These are phyloP conservation scores for Zenarchopterus dispar DNA, from an alignment of 2,797 vertebrate species.

Conservation along the genomic window DNA sequence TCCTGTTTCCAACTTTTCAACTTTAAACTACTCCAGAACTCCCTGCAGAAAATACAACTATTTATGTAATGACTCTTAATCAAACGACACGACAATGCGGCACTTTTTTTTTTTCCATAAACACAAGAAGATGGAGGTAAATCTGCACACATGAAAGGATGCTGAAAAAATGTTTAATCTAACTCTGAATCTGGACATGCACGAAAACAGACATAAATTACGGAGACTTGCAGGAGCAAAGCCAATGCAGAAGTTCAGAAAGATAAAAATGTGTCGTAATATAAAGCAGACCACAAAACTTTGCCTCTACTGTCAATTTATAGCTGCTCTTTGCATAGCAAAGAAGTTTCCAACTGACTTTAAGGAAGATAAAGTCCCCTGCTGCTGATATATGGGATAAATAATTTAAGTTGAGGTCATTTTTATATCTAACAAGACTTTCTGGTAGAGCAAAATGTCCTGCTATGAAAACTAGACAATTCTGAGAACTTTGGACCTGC, in stretches of 20 bases:
- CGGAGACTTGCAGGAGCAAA: neutral
- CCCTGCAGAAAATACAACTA: slow-evolving; percentile 1
- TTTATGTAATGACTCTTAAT: neutral
- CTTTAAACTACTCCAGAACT: slow-evolving; percentile 6
- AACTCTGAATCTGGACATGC: neutral
- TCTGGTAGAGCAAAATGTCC: no score
- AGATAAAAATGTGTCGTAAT: neutral
- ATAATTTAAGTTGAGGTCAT: neutral
- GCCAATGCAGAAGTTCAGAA: neutral
- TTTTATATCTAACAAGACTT: no score
- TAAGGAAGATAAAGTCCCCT: neutral
- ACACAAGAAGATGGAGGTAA: slow-evolving; percentile 3
- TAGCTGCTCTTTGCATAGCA: neutral
- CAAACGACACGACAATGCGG: slow-evolving; percentile 3
- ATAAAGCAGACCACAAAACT: neutral
- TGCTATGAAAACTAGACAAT: no score
- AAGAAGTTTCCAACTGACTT: neutral
- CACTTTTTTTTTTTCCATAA: slow-evolving; percentile 3
- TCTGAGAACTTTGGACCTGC: no score
- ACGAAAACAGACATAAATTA: neutral
- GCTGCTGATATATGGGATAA: neutral
- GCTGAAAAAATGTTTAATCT: slow-evolving; percentile 5
- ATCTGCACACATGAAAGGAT: neutral
- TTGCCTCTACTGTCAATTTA: neutral
- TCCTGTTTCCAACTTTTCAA: slow-evolving; percentile 39